phyloP scores from a whole-genome alignment of 2,113 vertebrate species.

The Corythaeola cristata region DNA sequence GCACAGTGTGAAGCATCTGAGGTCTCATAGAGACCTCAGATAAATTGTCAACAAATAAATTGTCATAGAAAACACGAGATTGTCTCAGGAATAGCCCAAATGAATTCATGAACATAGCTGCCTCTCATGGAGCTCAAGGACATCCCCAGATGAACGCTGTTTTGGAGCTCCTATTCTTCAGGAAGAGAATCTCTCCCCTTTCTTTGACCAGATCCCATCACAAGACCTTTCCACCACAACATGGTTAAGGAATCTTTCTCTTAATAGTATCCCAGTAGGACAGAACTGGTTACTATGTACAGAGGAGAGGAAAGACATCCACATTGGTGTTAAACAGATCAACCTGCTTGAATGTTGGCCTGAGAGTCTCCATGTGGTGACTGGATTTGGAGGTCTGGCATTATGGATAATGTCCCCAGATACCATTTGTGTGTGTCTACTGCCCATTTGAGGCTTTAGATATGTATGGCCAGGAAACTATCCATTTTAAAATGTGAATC shows the following conservation, averaged over 20 bases:
- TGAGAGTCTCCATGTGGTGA: not conserved
- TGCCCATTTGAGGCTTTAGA: not conserved
- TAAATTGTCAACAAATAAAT: too few relatives aligned
- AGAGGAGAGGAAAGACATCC: not conserved
- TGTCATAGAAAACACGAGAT: not conserved
- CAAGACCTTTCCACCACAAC: not conserved
- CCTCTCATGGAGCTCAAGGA: not conserved
- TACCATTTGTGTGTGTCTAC: not conserved
- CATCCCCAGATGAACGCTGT: not conserved
- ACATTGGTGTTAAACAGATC: not conserved
- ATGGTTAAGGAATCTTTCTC: not conserved
- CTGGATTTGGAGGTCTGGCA: not conserved
- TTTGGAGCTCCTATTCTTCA: not conserved
- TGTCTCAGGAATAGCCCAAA: not conserved
- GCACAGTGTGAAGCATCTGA: not conserved
- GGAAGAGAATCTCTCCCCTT: not conserved
- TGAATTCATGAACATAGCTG: not conserved
- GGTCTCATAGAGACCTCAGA: not conserved
- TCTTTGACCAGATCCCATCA: not conserved
- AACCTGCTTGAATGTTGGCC: not conserved
- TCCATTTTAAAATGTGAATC: not conserved
- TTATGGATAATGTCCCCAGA: not conserved
- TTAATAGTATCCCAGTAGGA: not conserved
- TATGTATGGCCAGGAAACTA: not conserved
- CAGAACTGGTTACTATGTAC: not conserved